Base-by-base conservation (phyloP, 2,797 vertebrate species). In the Sternarchorhynchus goeldii region DNA sequence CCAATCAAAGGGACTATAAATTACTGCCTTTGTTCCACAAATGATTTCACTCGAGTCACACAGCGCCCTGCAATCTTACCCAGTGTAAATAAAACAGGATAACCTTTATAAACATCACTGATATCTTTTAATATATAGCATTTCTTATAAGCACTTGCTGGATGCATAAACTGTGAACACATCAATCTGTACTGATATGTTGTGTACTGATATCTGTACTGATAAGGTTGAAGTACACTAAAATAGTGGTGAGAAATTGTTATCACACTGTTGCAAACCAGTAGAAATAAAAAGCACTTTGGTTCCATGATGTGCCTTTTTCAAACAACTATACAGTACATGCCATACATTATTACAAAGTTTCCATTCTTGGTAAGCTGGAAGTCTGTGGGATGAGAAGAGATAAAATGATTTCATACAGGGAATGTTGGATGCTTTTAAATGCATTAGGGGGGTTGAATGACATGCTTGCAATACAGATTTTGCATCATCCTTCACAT, bases 1-100 rank as follows among this genome's bases (percentile, higher is more conserved):
- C 21, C 85, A 83, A 91, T 92, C 90, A 86, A 87, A 81, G 74
- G 76, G 80, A 82, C 81, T 72, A 79, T 83, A 88, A 87, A 87
- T 79, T 77, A 76, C 65, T 68, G 79, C 81, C 84, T 89, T 88
- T 87, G 83, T 88, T 83, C 66, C 79, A 45, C 59, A 71, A 58
- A 41, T 83, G 75, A 78, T 82, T 36, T 76, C 72, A 72, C 20
- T 45, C 70, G 68, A 81, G 81, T 81, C 66, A 86, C 85, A 89
- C 85, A 85, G 87, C 81, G 83, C 41, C 76, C 81, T 86, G 87
- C 81, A 86, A 20, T 82, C 50, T 66, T 73, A 68, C 70, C 70
- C 83, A 55, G 82, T 87, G 75, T 57, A 85, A 89, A 87, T 78
- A 85, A 68, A 73, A 66, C 18, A 79, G 75, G 79, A 81, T 81